Base-by-base conservation (phyloP, 2,888 invertebrate genomes). In the Xestia ashworthii region DNA sequence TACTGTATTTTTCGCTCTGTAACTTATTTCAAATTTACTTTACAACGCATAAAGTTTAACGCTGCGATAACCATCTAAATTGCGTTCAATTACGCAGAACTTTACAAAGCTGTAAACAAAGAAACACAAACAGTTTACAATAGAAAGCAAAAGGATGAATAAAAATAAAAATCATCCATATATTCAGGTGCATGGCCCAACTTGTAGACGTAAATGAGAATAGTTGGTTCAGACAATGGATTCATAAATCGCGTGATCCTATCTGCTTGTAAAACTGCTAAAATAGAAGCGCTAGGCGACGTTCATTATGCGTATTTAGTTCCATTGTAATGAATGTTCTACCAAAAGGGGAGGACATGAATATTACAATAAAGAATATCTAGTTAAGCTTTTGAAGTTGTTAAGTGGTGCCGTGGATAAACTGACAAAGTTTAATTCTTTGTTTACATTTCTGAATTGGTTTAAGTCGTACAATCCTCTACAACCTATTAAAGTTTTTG, bases 161-260 rank as follows among this genome's bases (percentile, higher is more conserved):
- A 73, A 85, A 83, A 89, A 90, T 87, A 89, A 90, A 89, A 91
- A 90, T 91, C 85, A 87, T 90, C 83, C 89, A 87, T 91, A 90
- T 88, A 89, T 89, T 89, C 86, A 90, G 86, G 74, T 81, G 89
- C 86, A 89, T 88, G 83, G 88, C 82, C 90, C 83, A 89, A 89
- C 90, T 90, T 88, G 87, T 85, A 89, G 91, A 91, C 92, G 92
- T 92, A 95, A 95, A 95, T 95, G 95, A 94, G 94, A 93, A 93
- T 92, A 93, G 93, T 93, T 91, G 84, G 87, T 86, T 85, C 90
- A 92, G 91, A 95, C 95, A 95, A 95, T 95, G 93, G 94, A 89
- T 93, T 93, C 93, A 95, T 95, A 95, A 95, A 95, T 95, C 91
- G 91, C 90, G 88, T 92, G 94, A 94, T 94, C 91, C 93, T 93